Percentiles rank a stretch among this genome's conserved stretches.
Evolutionary conservation across 2,113 vertebrate genomes (phyloP).

Genomic region (Mustela nigripes): DNA sequence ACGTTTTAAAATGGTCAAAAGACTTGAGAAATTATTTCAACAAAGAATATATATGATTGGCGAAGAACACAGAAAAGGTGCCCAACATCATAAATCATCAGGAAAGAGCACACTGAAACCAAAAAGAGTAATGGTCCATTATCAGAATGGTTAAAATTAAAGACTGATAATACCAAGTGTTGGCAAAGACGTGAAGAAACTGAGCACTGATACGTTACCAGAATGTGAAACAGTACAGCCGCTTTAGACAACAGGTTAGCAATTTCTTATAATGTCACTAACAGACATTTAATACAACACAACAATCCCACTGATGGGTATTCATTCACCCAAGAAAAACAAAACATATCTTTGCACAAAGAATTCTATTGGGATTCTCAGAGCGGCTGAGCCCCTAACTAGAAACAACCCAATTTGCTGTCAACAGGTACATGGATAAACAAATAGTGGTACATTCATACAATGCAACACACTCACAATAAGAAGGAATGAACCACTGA

Average conservation of each 20-base stretch:
- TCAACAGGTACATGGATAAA: not conserved
- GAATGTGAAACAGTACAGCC: not conserved
- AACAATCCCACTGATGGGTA: not conserved
- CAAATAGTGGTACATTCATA: not conserved
- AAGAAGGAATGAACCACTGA: not conserved
- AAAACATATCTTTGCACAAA: not conserved
- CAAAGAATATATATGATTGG: not conserved
- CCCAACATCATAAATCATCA: not conserved
- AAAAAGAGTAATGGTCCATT: not conserved
- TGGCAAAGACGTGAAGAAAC: not conserved
- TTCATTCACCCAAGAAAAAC: not conserved
- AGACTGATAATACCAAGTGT: not conserved
- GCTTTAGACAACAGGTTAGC: not conserved
- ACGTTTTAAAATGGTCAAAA: not conserved
- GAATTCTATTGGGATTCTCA: not conserved
- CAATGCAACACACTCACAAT: not conserved
- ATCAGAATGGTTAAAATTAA: not conserved
- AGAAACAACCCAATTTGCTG: not conserved
- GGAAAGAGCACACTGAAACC: not conserved
- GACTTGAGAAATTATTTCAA: not conserved
- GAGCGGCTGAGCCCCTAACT: not conserved
- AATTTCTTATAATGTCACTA: not conserved
- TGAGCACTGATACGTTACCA: not conserved
- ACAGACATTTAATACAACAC: not conserved
- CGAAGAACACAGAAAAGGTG: not conserved